Evolutionary conservation across 2,113 vertebrate species (phyloP).

Genomic region (Naja naja): DNA sequence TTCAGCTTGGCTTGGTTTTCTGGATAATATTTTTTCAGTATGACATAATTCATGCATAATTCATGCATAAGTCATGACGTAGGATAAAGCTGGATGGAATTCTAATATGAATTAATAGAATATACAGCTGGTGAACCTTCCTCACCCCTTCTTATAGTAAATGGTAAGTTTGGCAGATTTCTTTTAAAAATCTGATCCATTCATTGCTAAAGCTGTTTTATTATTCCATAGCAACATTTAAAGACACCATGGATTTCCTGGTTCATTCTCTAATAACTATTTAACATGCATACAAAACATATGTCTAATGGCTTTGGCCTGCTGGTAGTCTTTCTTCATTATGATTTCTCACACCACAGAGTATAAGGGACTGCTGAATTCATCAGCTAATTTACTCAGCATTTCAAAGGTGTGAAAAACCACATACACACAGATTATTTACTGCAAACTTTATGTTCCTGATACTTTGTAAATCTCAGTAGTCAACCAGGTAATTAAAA

Average conservation of each 20-base stretch:
- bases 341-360: slow-evolving; percentile 12
- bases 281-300: neutral
- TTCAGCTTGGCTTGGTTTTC: neutral
- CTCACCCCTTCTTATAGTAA: neutral
- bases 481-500: slow-evolving; percentile 26
- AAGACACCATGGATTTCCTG: neutral
- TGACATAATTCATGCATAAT: neutral
- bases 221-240: neutral
- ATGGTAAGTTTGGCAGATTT: neutral
- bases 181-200: neutral
- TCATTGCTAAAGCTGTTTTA: neutral
- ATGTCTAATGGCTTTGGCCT: neutral
- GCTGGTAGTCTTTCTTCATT: slow-evolving; percentile 7
- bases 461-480: slow-evolving; percentile 16
- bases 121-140: neutral
- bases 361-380: slow-evolving; percentile 3
- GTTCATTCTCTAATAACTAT: neutral
- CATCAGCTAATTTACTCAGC: slow-evolving; percentile 25
- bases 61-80: neutral
- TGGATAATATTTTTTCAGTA: neutral
- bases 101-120: neutral
- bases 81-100: neutral
- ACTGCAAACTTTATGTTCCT: slow-evolving; percentile 7
- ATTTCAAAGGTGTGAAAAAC: slow-evolving; percentile 16
- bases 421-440: slow-evolving; percentile 15